Evolutionary conservation across 2,888 invertebrate species (phyloP).

Genomic region (Drosophila pegasa): DNA sequence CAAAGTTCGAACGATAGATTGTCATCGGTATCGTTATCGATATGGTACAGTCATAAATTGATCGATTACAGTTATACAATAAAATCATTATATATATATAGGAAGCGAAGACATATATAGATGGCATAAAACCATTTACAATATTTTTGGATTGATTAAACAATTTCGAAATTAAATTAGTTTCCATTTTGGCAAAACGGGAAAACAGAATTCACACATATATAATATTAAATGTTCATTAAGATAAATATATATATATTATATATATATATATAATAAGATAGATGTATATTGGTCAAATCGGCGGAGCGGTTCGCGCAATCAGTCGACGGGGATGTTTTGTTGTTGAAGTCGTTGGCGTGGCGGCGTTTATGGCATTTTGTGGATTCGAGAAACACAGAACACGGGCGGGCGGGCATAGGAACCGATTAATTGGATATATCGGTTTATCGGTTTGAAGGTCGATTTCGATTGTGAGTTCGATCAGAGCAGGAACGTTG

Average conservation of each 20-base stretch:
- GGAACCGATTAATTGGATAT: constrained; percentile 36
- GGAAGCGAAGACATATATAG: constrained; percentile 32
- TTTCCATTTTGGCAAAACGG: constrained; percentile 27
- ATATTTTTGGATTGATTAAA: constrained; percentile 26
- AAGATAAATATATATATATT: constrained; percentile 26
- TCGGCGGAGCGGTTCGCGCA: constrained; percentile 69
- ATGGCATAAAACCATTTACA: constrained; percentile 52
- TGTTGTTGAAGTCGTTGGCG: constrained; percentile 71
- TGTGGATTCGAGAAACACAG: constrained; percentile 49
- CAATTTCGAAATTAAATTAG: constrained; percentile 29
- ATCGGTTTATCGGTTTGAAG: constrained; percentile 38
- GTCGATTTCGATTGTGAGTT: constrained; percentile 51
- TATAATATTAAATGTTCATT: constrained; percentile 23
- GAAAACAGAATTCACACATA: constrained; percentile 21
- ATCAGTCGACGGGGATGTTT: constrained; percentile 78
- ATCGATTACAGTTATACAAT: constrained; percentile 24
- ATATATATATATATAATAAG: constrained; percentile 33
- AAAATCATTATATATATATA: constrained; percentile 17
- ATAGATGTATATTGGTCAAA: constrained; percentile 57
- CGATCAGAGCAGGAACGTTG: constrained; percentile 76
- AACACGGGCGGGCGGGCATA: constrained; percentile 47
- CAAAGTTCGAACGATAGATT: constrained; percentile 24
- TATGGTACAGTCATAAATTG: constrained; percentile 28
- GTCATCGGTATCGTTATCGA: constrained; percentile 27
- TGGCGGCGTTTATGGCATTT: constrained; percentile 64